These are phyloP conservation scores for Oncorhynchus gorbuscha DNA, from an alignment of 2,113 vertebrate species.

Conservation along the genomic window DNA sequence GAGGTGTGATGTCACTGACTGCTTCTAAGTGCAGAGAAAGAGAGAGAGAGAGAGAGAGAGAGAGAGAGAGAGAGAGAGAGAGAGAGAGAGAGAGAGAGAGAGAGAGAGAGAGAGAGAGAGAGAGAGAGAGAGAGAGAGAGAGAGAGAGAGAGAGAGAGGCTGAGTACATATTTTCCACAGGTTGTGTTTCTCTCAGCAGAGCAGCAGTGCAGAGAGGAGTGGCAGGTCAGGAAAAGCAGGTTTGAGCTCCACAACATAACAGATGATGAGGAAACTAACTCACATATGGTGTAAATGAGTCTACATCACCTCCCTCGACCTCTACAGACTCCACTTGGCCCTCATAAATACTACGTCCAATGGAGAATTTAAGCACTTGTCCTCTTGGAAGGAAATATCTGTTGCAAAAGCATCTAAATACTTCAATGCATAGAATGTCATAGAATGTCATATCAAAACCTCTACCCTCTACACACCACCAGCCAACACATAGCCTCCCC, in stretches of 20 bases:
- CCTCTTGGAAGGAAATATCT: background rate
- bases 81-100: background rate
- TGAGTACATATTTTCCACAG: background rate
- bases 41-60: background rate
- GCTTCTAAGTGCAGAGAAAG: background rate
- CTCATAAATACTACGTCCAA: background rate
- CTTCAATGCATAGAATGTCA: background rate
- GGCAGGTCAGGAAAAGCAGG: background rate
- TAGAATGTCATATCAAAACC: background rate
- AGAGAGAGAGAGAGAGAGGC: background rate
- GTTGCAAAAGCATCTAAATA: background rate
- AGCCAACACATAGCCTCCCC: background rate
- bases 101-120: background rate
- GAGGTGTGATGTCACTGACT: background rate
- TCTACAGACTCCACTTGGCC: background rate
- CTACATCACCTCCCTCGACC: background rate
- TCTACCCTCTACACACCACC: background rate
- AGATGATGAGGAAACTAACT: background rate
- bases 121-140: background rate
- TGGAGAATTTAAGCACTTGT: background rate
- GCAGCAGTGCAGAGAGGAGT: background rate
- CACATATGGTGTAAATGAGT: background rate
- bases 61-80: background rate
- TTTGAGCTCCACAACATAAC: background rate
- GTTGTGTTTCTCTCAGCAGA: no score